Base-by-base conservation (phyloP, 1,140 invertebrate species). In the Metaphire vulgaris region DNA sequence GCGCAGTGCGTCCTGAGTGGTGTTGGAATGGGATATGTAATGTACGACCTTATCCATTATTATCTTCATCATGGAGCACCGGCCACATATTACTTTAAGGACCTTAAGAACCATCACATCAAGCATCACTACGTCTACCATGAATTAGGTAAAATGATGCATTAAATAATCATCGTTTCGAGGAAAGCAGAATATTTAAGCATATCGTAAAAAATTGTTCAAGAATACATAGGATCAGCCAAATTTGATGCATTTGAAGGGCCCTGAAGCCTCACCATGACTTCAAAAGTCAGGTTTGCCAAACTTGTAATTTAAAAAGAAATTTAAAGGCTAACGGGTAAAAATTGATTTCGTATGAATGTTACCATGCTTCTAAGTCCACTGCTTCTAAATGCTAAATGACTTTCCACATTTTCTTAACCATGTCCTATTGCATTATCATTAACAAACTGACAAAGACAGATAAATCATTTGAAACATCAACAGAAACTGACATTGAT, bases 41-140 rank as follows among this genome's bases (percentile, higher is more conserved):
- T 79, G 41, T 87, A 83, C 75, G 87, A 88, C 77, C 76, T 87
- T 31, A 85, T 79, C 15, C 87, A 88, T 76, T 87, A 86, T 74
- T 88, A 88, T 76, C 80, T 87, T 28, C 85, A 87, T 73, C 87
- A 88, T 80, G 81, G 85, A 31, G 74, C 79, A 41, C 84, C 84
- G 2, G 70, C 71, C 14, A 33, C 77, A 29, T 15, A 1, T 15
- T 85, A 84, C 71, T 84, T 83, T 76, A 78, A 77, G 72, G 75
- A 79, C 33, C 76, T 85, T 12, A 84, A 85, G 73, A 79, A 79
- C 33, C 82, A 85, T 72, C 83, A 84, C 74, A 78, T 81, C 0
- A 80, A 79, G 69, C 83, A 84, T 79, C 83, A 84, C 77, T 85
- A 81, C 78, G 79, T 81, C 76, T 74, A 81, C 56, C 82, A 83